Conservation (phyloP, 2,797 vertebrate species). For the Cyprinella venusta region DNA sequence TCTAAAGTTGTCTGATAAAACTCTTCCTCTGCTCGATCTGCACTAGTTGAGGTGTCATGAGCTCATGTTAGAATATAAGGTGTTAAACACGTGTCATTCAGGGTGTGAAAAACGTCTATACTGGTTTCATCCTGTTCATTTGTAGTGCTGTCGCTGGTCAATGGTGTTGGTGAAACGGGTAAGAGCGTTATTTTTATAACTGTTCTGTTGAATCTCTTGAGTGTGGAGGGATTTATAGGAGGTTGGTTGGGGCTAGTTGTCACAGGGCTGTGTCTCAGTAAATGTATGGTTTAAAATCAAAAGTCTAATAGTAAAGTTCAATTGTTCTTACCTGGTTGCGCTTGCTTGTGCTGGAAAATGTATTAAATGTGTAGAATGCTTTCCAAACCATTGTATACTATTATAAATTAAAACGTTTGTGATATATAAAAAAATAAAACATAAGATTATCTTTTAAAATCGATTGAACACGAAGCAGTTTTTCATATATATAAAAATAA, state of each 20-base stretch:
- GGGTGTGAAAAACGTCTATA: fast-evolving
- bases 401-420: no score
- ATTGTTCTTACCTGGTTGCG: no score
- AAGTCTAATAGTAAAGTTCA: background rate
- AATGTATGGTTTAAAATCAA: background rate
- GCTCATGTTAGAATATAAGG: background rate
- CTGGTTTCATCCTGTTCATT: background rate
- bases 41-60: background rate
- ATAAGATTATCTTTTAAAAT: no score
- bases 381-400: no score
- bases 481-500: no score
- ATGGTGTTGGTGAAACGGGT: background rate
- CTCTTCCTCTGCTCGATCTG: background rate
- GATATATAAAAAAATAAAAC: no score
- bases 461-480: no score
- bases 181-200: background rate
- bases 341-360: no score
- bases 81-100: background rate
- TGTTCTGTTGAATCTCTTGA: background rate
- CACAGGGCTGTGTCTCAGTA: background rate
- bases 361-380: no score
- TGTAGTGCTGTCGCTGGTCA: background rate
- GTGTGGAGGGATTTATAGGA: background rate
- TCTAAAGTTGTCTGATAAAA: background rate
- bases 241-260: background rate